phyloP scores from a whole-genome alignment of 2,113 vertebrate species.

The Tenrec ecaudatus region DNA sequence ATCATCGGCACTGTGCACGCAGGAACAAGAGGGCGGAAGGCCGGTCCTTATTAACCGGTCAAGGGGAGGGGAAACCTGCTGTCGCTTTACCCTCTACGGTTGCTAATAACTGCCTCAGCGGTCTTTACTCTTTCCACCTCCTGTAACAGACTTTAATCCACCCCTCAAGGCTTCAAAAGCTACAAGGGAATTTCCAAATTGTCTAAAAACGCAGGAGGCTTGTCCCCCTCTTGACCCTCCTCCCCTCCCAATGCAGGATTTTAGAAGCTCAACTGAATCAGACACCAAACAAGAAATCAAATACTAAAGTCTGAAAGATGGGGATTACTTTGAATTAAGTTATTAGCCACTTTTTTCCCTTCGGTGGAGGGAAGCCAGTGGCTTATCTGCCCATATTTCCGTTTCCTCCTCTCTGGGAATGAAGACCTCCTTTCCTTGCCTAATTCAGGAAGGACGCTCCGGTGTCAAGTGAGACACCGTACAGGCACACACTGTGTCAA shows the following conservation, averaged over 20 bases:
- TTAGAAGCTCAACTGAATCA: background rate
- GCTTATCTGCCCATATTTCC: background rate
- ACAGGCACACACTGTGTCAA: background rate
- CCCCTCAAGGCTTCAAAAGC: constrained; percentile 20
- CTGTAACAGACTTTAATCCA: constrained; percentile 20
- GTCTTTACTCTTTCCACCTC: background rate
- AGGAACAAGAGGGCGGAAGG: background rate
- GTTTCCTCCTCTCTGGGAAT: constrained; percentile 26
- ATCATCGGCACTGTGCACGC: background rate
- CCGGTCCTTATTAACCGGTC: background rate
- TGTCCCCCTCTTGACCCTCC: background rate
- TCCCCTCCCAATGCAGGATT: background rate
- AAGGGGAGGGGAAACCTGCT: background rate
- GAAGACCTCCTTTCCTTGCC: background rate
- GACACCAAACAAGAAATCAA: background rate
- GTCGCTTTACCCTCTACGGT: background rate
- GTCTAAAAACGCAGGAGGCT: background rate
- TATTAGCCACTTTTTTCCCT: background rate
- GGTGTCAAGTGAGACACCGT: background rate
- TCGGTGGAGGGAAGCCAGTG: background rate
- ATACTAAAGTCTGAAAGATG: background rate
- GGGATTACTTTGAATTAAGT: background rate
- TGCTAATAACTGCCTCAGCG: background rate
- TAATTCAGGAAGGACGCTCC: constrained; percentile 20
- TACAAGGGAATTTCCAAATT: constrained; percentile 5